A percentile compares a stretch with the other conserved stretches of the same genome.
phyloP scores from a whole-genome alignment of 2,113 vertebrate genomes.

The Sinocyclocheilus anshuiensis region DNA sequence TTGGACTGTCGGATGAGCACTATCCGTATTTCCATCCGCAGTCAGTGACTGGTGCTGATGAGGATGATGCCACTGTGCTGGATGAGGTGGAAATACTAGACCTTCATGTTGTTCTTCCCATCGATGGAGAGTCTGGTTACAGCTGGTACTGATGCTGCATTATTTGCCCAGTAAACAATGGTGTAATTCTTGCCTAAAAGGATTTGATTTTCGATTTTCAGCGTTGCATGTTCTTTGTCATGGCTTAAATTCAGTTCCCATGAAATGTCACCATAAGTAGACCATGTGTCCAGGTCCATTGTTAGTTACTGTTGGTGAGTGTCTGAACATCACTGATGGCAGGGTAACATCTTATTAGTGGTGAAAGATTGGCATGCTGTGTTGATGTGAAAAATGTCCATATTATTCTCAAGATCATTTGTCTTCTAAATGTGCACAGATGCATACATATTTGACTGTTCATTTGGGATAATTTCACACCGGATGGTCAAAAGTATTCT shows the following conservation, averaged over 20 bases:
- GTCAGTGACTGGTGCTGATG: conserved; percentile 63
- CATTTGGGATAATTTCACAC: not conserved
- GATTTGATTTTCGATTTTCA: not conserved
- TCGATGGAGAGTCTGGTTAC: conserved; percentile 77
- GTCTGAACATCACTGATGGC: not conserved
- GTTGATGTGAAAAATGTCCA: conserved; percentile 64
- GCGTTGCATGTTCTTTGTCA: not conserved
- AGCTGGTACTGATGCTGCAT: conserved; percentile 79
- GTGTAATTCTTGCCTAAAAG: not conserved
- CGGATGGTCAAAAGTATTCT: not conserved
- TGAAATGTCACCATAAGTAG: not conserved
- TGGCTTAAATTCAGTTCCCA: not conserved
- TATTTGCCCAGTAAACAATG: not conserved
- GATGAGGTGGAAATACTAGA: conserved; percentile 91
- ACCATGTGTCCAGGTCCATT: conserved; percentile 10
- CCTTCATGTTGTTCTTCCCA: conserved; percentile 74
- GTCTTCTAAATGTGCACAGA: not conserved
- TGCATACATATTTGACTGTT: not conserved
- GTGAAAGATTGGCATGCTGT: conserved; percentile 30
- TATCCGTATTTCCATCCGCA: conserved; percentile 85
- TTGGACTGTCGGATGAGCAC: conserved; percentile 72
- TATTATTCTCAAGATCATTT: conserved; percentile 40
- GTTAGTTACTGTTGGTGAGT: not conserved
- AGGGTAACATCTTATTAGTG: not conserved
- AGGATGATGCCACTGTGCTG: conserved; percentile 73